Percentiles rank a stretch among this genome's conserved stretches.
These are phyloP conservation scores for Rhagologus leucostigma DNA, from an alignment of 2,113 vertebrate genomes.

Conservation along the genomic window DNA sequence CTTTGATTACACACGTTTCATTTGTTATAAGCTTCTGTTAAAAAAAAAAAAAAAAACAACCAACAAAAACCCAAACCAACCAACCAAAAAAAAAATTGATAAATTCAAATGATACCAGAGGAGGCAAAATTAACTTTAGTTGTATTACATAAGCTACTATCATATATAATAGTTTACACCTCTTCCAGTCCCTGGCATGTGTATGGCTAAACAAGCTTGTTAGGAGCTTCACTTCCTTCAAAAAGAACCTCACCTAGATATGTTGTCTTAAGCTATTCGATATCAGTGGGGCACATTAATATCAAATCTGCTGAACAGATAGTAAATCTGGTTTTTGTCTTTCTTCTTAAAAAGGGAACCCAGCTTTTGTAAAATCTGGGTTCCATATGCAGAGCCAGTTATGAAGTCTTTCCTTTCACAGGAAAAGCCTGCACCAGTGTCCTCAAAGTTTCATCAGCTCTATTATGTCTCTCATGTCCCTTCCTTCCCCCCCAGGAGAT, in stretches of 20 bases:
- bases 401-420: conserved; percentile 63
- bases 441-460: conserved; percentile 50
- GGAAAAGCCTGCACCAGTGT: conserved; percentile 56
- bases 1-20: neutral
- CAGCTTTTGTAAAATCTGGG: conserved; percentile 57
- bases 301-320: conserved; percentile 49
- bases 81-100: neutral
- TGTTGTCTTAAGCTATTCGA: neutral
- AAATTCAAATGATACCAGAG: neutral
- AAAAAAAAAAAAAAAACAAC: neutral
- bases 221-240: neutral
- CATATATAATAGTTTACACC: neutral
- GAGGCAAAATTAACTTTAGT: neutral
- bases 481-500: neutral
- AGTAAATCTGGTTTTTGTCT: conserved; percentile 50
- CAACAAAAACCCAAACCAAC: neutral
- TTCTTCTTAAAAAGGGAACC: conserved; percentile 29
- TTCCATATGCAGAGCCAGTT: conserved; percentile 62
- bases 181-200: neutral
- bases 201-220: neutral
- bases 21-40: neutral
- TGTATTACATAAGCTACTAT: neutral
- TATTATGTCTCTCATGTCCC: conserved; percentile 3
- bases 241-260: neutral
- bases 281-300: neutral